These are phyloP conservation scores for Phainopepla nitens DNA, from an alignment of 2,113 vertebrate genomes.

Conservation along the genomic window DNA sequence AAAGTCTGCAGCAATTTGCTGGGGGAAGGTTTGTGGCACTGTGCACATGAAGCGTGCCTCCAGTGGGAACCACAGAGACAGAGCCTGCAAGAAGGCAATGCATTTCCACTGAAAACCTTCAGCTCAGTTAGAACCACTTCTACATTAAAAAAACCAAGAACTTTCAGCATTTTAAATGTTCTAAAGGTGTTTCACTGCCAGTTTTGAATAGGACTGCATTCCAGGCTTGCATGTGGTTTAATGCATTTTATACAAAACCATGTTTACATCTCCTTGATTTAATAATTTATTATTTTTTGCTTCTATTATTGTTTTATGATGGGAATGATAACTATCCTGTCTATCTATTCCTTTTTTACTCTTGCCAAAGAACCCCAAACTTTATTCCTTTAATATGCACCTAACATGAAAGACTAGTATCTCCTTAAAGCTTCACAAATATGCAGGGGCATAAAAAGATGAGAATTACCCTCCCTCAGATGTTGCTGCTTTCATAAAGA, in stretches of 20 bases:
- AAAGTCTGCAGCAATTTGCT: background rate
- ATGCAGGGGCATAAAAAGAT: constrained; percentile 42
- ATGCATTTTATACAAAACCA: background rate
- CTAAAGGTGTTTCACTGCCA: background rate
- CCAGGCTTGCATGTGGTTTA: constrained; percentile 42
- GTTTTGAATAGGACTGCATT: background rate
- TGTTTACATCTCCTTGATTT: constrained; percentile 19
- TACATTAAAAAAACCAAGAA: background rate
- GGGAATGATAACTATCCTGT: constrained; percentile 35
- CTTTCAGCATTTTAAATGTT: background rate
- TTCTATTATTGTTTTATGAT: constrained; percentile 42
- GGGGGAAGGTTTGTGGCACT: background rate
- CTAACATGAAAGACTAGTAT: constrained; percentile 40
- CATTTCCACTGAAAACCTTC: background rate
- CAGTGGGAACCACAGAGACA: background rate
- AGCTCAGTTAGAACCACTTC: background rate
- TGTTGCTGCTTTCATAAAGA: constrained; percentile 39
- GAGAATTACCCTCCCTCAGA: constrained; percentile 55
- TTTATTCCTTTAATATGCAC: constrained; percentile 21
- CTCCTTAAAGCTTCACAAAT: constrained; percentile 37
- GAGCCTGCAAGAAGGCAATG: background rate
- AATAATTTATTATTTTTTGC: background rate
- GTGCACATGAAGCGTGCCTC: background rate
- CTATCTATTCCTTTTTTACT: constrained; percentile 26
- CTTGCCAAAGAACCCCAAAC: constrained; percentile 33